Evolutionary conservation across 2,888 invertebrate species (phyloP), one percentile per base, ranked within the genome.

Genomic region (Iphiclides podalirius): DNA sequence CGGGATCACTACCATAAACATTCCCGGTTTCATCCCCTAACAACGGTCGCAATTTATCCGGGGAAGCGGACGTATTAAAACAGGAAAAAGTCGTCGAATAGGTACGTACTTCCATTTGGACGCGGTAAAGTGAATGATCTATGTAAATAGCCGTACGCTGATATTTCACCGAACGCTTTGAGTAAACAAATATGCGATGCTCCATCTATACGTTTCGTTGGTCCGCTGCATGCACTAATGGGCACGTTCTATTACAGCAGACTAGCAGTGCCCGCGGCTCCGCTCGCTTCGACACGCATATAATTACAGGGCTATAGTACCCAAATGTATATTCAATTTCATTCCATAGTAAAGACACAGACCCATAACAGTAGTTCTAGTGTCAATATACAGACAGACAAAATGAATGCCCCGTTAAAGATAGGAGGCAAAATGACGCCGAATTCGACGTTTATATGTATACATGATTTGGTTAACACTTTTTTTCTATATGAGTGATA

Each of bases 1-100:
- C 40, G 13, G 40, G 17, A 45, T 79, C 75, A 76, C 75, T 68
- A 72, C 70, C 74, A 80, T 78, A 80, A 81, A 80, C 74, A 79
- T 75, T 62, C 65, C 63, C 57, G 58, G 60, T 57, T 57, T 57
- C 67, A 63, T 65, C 66, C 75, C 74, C 70, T 64, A 67, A 75
- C 74, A 77, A 73, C 73, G 72, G 74, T 75, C 67, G 67, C 71
- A 74, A 78, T 79, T 79, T 78, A 80, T 74, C 67, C 72, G 60
- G 66, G 73, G 66, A 33, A 58, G 67, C 67, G 67, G 70, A 71
- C 75, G 65, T 65, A 70, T 76, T 76, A 74, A 77, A 73, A 68
- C 66, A 67, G 65, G 58, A 67, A 73, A 75, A 69, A 64, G 60
- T 57, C 52, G 52, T 28, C 42, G 31, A 39, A 45, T 38, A 37